phyloP scores from a whole-genome alignment of 2,797 vertebrate genomes.

The Ibycter americanus region DNA sequence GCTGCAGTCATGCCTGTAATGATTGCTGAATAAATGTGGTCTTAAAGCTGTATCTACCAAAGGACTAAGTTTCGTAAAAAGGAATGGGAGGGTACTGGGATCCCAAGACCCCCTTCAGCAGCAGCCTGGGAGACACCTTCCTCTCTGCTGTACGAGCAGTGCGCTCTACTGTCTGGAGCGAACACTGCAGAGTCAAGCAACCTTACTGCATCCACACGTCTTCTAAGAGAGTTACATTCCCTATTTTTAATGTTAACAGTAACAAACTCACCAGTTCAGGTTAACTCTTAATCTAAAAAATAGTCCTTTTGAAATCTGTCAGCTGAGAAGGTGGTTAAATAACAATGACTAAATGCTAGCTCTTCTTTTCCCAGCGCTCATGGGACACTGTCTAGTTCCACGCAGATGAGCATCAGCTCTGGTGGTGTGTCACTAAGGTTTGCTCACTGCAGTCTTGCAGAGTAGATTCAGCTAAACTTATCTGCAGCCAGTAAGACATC shows the following conservation, averaged over 20 bases:
- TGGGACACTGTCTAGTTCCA: accelerated
- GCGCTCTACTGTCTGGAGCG: constrained; percentile 37
- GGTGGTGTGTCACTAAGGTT: neutral
- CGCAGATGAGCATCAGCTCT: neutral
- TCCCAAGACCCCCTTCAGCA: neutral
- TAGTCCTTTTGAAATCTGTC: neutral
- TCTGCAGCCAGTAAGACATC: neutral
- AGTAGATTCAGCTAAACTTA: neutral
- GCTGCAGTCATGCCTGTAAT: neutral
- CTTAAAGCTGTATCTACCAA: neutral
- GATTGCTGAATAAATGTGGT: neutral
- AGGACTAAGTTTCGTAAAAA: neutral
- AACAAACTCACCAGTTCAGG: neutral
- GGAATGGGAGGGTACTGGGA: neutral
- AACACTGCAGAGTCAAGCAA: neutral
- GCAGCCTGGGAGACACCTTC: neutral
- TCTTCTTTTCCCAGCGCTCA: neutral
- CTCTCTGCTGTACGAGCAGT: constrained; percentile 14
- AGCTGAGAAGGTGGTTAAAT: neutral
- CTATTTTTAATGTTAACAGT: neutral
- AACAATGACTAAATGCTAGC: neutral
- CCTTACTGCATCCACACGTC: accelerated
- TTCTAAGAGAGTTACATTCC: neutral
- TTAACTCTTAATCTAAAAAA: neutral
- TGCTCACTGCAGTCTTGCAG: neutral